Conservation (phyloP, 2,797 vertebrate species). For the Psittacula derbiana region DNA sequence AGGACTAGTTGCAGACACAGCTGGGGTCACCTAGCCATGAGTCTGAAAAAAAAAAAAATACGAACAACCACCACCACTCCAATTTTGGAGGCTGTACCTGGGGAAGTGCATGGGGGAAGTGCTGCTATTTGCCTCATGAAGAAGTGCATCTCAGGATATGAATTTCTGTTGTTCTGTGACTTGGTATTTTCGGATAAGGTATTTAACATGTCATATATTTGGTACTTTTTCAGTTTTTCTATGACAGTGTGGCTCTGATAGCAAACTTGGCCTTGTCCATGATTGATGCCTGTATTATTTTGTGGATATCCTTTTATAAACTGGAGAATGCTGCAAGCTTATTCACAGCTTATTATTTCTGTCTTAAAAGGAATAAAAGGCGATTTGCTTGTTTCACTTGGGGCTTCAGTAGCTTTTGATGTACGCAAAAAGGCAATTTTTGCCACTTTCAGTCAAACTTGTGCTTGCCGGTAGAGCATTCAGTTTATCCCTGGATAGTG, state of each 20-base stretch:
- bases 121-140: neutral
- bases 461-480: neutral
- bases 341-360: neutral
- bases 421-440: neutral
- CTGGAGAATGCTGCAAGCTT: neutral
- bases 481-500: neutral
- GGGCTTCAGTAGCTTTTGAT: neutral
- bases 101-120: neutral
- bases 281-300: constrained; percentile 94
- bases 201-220: constrained; percentile 44
- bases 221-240: constrained; percentile 84
- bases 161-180: neutral
- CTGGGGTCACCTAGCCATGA: neutral
- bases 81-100: neutral
- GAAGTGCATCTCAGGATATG: neutral
- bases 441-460: neutral
- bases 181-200: neutral
- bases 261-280: constrained; percentile 90
- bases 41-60: neutral
- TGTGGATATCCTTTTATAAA: constrained; percentile 95
- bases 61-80: neutral
- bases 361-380: neutral
- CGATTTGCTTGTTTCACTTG: neutral
- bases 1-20: neutral
- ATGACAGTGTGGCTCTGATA: constrained; percentile 83